These are phyloP conservation scores for Rhagium mordax DNA, from an alignment of 2,888 invertebrate species.

Conservation along the genomic window DNA sequence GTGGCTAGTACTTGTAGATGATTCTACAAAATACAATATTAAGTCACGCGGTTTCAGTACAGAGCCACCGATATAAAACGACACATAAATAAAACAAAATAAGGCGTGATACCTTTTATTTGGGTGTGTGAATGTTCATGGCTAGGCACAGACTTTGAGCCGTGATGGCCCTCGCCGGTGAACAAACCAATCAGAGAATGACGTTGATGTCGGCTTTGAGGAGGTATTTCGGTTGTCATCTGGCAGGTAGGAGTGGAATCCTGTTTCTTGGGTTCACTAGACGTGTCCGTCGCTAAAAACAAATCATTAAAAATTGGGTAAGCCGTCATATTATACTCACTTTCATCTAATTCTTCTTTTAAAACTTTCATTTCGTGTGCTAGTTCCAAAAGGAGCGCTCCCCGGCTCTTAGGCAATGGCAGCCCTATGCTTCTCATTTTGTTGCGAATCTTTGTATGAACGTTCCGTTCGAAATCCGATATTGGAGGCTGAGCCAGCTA, in stretches of 20 bases:
- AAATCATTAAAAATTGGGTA: neutral
- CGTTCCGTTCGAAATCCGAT: conserved; percentile 87
- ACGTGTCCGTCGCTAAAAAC: conserved; percentile 51
- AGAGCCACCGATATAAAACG: neutral
- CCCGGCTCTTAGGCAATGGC: conserved; percentile 88
- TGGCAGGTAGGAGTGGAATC: conserved; percentile 70
- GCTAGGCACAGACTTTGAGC: conserved; percentile 58
- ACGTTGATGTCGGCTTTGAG: conserved; percentile 70
- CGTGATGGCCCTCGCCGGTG: conserved; percentile 71
- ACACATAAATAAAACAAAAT: neutral
- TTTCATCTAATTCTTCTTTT: conserved; percentile 88
- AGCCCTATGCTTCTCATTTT: conserved; percentile 85
- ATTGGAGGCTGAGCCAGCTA: conserved; percentile 86
- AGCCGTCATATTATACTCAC: conserved; percentile 63
- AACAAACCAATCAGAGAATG: conserved; percentile 80
- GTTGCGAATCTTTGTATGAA: conserved; percentile 89
- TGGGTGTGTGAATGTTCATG: conserved; percentile 56
- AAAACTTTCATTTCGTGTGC: conserved; percentile 89
- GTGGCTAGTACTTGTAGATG: conserved; percentile 66
- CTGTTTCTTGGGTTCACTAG: conserved; percentile 66
- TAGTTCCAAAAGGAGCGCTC: conserved; percentile 87
- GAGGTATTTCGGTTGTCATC: conserved; percentile 69
- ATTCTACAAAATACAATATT: conserved; percentile 53
- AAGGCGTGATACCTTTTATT: conserved; percentile 62
- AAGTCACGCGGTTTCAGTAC: neutral